Conservation (phyloP, 2,113 vertebrate species). For the Orthonyx spaldingii region DNA sequence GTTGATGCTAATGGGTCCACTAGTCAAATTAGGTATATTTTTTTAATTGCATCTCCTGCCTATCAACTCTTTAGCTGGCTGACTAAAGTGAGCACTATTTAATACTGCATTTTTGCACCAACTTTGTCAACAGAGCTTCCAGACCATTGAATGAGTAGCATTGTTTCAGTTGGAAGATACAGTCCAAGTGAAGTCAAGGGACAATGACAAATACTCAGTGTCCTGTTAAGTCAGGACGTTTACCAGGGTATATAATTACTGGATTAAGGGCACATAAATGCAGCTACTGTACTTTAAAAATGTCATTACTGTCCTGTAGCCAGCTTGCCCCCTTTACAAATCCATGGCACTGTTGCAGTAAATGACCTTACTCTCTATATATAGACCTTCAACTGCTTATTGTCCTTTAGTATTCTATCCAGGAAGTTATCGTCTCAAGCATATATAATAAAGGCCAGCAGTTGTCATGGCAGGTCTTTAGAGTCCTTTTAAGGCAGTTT, state of each 20-base stretch:
- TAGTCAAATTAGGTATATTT: not conserved
- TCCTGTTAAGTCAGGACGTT: not conserved
- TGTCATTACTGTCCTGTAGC: not conserved
- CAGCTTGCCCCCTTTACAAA: not conserved
- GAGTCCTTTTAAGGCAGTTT: not conserved
- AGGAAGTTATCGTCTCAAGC: not conserved
- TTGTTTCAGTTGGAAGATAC: not conserved
- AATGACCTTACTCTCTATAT: not conserved
- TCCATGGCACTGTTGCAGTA: not conserved
- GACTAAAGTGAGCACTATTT: not conserved
- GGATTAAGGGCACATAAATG: not conserved
- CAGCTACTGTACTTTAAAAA: not conserved
- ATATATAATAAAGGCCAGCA: not conserved
- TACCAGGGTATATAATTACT: not conserved
- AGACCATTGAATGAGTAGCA: not conserved
- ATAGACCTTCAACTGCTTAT: not conserved
- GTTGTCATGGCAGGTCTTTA: not conserved
- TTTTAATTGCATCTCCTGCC: not conserved
- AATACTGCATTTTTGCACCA: not conserved
- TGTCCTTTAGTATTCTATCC: not conserved
- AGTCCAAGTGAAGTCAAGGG: not conserved
- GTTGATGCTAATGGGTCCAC: not conserved
- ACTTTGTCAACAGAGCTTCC: not conserved
- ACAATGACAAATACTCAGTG: not conserved
- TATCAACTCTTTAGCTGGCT: not conserved